These are phyloP conservation scores for Progne subis DNA, from an alignment of 2,113 vertebrate genomes.

Conservation along the genomic window DNA sequence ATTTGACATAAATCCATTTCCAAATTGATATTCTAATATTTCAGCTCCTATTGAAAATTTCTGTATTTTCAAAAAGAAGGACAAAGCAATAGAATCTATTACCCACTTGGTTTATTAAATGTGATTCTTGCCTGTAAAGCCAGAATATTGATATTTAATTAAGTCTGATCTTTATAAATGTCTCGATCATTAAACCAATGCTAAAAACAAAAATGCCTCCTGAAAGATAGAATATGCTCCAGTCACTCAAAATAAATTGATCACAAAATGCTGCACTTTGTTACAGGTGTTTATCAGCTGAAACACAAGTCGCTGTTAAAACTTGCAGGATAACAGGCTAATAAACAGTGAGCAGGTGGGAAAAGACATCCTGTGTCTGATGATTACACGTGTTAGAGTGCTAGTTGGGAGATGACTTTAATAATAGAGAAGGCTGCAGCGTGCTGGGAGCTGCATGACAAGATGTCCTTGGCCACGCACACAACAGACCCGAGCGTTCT, in stretches of 20 bases:
- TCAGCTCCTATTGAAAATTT: not conserved
- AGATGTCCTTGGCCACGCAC: not conserved
- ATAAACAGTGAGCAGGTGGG: constrained; percentile 1
- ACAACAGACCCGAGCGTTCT: not conserved
- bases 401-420: constrained; percentile 15
- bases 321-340: not conserved
- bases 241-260: not conserved
- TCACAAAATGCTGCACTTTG: not conserved
- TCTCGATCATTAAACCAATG: not conserved
- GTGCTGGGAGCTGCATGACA: not conserved
- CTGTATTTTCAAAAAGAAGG: not conserved
- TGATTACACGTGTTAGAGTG: not conserved
- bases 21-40: not conserved
- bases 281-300: not conserved
- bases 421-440: not conserved
- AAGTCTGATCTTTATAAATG: not conserved
- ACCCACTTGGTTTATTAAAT: not conserved
- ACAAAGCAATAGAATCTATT: not conserved
- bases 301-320: not conserved
- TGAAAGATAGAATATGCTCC: not conserved
- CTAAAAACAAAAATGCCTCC: not conserved
- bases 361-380: not conserved
- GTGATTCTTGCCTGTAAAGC: not conserved
- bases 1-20: not conserved
- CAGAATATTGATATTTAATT: not conserved